Base-by-base conservation (phyloP, 2,888 invertebrate species). In the Calameuta pallipes region DNA sequence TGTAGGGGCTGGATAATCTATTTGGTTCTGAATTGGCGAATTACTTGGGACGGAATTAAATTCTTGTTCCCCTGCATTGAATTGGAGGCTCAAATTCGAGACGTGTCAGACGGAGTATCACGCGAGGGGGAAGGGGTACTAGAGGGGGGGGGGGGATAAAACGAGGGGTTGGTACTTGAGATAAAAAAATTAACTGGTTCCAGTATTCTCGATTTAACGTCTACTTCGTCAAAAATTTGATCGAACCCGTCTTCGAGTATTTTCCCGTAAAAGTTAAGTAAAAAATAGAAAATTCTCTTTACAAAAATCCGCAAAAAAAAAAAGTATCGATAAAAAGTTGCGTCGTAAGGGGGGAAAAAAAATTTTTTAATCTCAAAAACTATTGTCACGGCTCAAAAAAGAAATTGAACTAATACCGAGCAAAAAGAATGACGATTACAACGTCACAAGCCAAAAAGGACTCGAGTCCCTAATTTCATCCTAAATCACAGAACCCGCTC, bases 1-100 rank as follows among this genome's bases (percentile, higher is more conserved):
- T 80, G 77, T 75, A 74, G 76, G 73, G 74, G 76, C 76, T 71
- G 75, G 74, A 80, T 79, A 81, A 80, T 82, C 81, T 76, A 81
- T 79, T 77, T 80, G 82, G 68, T 31, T 78, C 73, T 69, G 81
- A 82, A 82, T 82, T 78, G 81, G 77, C 75, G 75, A 82, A 81
- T 82, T 79, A 80, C 82, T 78, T 69, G 77, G 75, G 56, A 68
- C 76, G 74, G 80, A 80, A 82, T 82, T 80, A 79, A 80, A 82
- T 82, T 82, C 77, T 77, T 81, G 41, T 56, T 76, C 79, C 76
- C 70, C 75, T 71, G 70, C 76, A 69, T 75, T 78, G 78, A 37
- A 68, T 74, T 80, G 76, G 73, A 36, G 34, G 77, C 33, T 77
- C 74, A 74, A 75, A 74, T 35, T 31, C 69, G 75, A 35, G 41